A percentile compares a stretch with the other conserved stretches of the same genome.
These are phyloP conservation scores for Tinamus major DNA, from an alignment of 2,797 vertebrate genomes.

Conservation along the genomic window DNA sequence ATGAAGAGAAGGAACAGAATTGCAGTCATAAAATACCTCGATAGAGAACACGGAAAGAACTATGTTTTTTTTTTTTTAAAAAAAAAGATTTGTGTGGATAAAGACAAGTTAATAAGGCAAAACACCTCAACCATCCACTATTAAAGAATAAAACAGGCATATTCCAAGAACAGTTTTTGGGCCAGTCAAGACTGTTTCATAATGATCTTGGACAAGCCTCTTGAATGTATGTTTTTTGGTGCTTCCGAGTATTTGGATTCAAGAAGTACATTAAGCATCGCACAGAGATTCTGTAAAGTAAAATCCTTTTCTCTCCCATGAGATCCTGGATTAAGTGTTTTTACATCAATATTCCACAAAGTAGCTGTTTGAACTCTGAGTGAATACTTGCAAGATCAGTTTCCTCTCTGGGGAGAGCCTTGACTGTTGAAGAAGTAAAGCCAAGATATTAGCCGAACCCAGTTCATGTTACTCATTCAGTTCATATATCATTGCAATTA, in stretches of 20 bases:
- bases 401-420: not conserved
- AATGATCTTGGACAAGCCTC: not conserved
- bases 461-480: no score
- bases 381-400: not conserved
- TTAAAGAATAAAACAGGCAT: not conserved
- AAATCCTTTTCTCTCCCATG: not conserved
- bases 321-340: not conserved
- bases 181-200: not conserved
- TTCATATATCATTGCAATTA: not conserved
- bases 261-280: not conserved
- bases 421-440: not conserved
- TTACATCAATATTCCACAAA: not conserved
- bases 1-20: not conserved
- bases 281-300: not conserved
- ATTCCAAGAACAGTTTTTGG: not conserved
- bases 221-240: not conserved
- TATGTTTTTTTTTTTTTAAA: no score
- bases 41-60: not conserved
- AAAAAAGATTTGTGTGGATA: not conserved
- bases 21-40: not conserved
- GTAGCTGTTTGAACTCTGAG: not conserved
- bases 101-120: not conserved
- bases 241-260: not conserved
- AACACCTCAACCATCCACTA: accelerated
- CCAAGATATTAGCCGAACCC: not conserved